Percentiles rank a stretch among this genome's conserved stretches.
phyloP scores from a whole-genome alignment of 2,797 vertebrate species.

The Liparis tanakae region DNA sequence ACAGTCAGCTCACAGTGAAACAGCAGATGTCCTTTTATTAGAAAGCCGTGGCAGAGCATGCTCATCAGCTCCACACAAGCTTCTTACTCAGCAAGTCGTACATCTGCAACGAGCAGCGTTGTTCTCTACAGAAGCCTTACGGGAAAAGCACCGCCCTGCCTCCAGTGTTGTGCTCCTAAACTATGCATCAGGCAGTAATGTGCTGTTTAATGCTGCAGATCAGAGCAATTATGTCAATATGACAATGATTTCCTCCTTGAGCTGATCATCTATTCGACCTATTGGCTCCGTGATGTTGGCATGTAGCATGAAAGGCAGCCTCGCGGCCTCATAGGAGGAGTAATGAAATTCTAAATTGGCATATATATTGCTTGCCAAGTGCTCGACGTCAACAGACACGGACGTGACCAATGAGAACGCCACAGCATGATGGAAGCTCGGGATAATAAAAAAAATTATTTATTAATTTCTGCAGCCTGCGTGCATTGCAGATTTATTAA shows the following conservation, averaged over 20 bases:
- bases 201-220: conserved; percentile 14
- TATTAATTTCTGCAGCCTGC: not conserved
- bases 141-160: conserved; percentile 25
- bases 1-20: conserved; percentile 40
- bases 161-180: conserved; percentile 18
- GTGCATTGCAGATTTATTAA: not conserved
- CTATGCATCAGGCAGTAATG: not conserved
- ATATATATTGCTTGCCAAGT: conserved; percentile 14
- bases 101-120: conserved; percentile 46
- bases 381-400: not conserved
- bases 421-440: not conserved
- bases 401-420: no score
- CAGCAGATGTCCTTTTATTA: conserved; percentile 57
- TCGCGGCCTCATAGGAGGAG: not conserved
- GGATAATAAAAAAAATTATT: not conserved
- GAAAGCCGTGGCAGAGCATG: conserved; percentile 37
- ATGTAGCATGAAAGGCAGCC: conserved; percentile 9
- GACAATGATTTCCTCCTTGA: conserved; percentile 10
- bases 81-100: conserved; percentile 64
- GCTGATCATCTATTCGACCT: conserved; percentile 14
- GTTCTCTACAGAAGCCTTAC: conserved; percentile 37
- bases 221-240: conserved; percentile 20
- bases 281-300: conserved; percentile 8
- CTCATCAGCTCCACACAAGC: conserved; percentile 39
- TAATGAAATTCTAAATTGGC: conserved; percentile 3